Conservation (phyloP, 2,113 vertebrate species). For the Aldabrachelys gigantea region DNA sequence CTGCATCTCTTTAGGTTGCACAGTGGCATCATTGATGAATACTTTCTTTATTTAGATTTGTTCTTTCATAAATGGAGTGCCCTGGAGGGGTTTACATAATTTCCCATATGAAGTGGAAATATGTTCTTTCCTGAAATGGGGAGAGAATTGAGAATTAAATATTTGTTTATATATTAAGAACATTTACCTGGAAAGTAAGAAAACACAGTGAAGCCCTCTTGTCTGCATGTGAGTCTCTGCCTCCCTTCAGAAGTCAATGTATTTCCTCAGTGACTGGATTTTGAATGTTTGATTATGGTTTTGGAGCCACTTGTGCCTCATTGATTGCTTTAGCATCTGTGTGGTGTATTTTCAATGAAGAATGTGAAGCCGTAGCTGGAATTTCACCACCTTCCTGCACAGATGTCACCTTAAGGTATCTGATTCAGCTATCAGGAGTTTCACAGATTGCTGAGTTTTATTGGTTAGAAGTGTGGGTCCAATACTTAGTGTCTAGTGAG, state of each 20-base stretch:
- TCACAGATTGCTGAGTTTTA: conserved; percentile 28
- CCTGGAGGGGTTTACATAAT: not conserved
- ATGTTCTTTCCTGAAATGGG: not conserved
- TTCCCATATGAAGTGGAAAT: not conserved
- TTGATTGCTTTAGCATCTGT: not conserved
- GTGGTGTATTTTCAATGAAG: not conserved
- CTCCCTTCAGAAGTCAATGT: not conserved
- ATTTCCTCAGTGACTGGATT: not conserved
- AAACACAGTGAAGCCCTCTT: not conserved
- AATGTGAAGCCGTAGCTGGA: accelerated
- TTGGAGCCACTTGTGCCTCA: not conserved
- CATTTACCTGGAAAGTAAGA: not conserved
- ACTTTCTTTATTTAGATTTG: not conserved
- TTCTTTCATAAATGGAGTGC: not conserved
- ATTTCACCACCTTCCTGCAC: not conserved
- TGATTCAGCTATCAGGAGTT: not conserved
- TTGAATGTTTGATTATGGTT: not conserved
- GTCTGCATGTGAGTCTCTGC: not conserved
- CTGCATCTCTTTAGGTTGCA: conserved; percentile 18
- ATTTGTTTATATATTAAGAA: not conserved
- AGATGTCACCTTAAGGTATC: not conserved
- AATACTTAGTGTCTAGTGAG: conserved; percentile 6
- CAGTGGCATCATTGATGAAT: not conserved
- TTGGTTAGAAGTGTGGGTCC: not conserved
- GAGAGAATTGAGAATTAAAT: not conserved